Evolutionary conservation across 2,888 invertebrate genomes (phyloP), one percentile per base, ranked within the genome.

Genomic region (Sinelater perroti): DNA sequence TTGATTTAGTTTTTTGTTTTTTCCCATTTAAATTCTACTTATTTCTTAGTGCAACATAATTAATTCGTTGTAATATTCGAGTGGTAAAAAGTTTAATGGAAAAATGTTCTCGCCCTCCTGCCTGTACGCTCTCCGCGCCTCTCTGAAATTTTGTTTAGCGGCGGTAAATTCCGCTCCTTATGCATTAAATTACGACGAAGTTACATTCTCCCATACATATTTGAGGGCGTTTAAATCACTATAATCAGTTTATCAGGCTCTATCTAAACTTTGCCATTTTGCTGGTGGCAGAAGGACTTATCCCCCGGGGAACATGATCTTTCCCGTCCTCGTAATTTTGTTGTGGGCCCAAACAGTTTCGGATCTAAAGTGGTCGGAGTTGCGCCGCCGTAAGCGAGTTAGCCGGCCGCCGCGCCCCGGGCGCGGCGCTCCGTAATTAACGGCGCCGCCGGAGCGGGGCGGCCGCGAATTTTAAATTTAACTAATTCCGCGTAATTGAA

Each of bases 241-340:
- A 66, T 75, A 74, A 75, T 74, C 74, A 72, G 72, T 74, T 75
- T 75, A 75, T 75, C 73, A 70, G 66, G 70, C 71, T 73, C 71
- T 72, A 74, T 73, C 73, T 74, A 71, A 75, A 74, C 72, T 74
- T 75, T 70, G 70, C 69, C 68, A 71, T 73, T 72, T 73, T 70
- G 71, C 69, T 67, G 64, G 68, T 69, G 67, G 56, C 58, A 53
- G 40, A 50, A 53, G 58, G 58, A 58, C 52, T 42, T 45, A 35
- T 20, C 67, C 72, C 68, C 66, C 59, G 38, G 68, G 70, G 70
- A 70, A 69, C 57, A 42, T 61, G 58, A 64, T 63, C 67, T 65
- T 63, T 66, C 65, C 66, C 65, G 28, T 50, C 44, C 50, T 44
- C 44, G 44, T 26, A 54, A 54, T 45, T 54, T 54, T 45, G 53